These are phyloP conservation scores for Sebastes itinus DNA, from an alignment of 2,797 vertebrate species.

Conservation along the genomic window DNA sequence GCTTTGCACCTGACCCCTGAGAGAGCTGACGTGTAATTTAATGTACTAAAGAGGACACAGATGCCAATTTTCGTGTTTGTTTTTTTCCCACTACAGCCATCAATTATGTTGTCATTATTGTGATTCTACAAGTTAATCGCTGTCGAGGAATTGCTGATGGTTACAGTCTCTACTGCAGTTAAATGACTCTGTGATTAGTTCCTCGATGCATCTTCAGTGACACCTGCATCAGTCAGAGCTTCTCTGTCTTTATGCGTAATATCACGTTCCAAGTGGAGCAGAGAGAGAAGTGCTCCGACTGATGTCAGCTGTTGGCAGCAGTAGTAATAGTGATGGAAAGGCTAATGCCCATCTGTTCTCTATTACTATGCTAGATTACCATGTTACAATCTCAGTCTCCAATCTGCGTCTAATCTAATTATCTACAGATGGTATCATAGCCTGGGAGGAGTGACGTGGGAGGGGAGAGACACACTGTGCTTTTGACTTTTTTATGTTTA, in stretches of 20 bases:
- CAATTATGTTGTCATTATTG: neutral
- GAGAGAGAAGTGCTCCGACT: conserved; percentile 7
- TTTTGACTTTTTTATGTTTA: conserved; percentile 5
- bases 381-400: conserved; percentile 48
- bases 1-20: conserved; percentile 3
- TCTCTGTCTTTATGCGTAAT: neutral
- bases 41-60: neutral
- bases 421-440: conserved; percentile 57
- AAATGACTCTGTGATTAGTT: neutral
- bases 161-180: neutral
- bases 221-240: neutral
- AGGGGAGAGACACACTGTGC: neutral
- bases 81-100: neutral
- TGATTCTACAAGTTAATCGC: neutral
- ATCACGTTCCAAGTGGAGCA: conserved; percentile 2
- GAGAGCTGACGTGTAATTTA: neutral
- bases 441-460: conserved; percentile 3
- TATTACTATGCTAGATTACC: conserved; percentile 57
- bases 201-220: neutral
- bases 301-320: conserved; percentile 24
- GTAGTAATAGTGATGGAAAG: conserved; percentile 30
- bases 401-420: conserved; percentile 68
- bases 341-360: conserved; percentile 58
- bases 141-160: neutral
- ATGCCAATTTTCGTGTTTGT: neutral